Conservation (phyloP, 2,888 invertebrate species). For the Parthenolecanium corni region DNA sequence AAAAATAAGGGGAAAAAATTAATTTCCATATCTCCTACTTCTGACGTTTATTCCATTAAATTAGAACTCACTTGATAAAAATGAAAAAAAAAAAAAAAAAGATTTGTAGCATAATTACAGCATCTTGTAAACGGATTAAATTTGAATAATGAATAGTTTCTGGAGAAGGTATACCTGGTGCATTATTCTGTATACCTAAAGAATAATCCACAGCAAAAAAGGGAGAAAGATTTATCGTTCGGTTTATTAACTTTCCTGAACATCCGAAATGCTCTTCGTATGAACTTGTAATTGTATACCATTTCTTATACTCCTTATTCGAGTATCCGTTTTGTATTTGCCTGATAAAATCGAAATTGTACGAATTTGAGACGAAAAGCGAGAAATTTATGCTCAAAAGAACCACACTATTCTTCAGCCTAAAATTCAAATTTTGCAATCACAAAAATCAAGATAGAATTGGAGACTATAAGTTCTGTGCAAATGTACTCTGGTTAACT, state of each 20-base stretch:
- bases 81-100: background rate
- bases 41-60: too few relatives aligned
- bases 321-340: too few relatives aligned
- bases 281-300: constrained; percentile 5
- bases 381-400: too few relatives aligned
- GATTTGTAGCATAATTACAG: constrained; percentile 9
- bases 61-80: constrained; percentile 10
- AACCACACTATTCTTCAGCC: too few relatives aligned
- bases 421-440: too few relatives aligned
- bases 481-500: too few relatives aligned
- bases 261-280: background rate
- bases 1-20: too few relatives aligned
- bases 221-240: constrained; percentile 19
- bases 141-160: constrained; percentile 20
- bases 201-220: constrained; percentile 24
- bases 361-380: too few relatives aligned
- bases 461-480: too few relatives aligned
- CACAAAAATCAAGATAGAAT: too few relatives aligned
- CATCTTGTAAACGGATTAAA: constrained; percentile 16
- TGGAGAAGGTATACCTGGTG: background rate
- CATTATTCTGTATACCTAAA: constrained; percentile 1
- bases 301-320: background rate
- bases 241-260: constrained; percentile 12
- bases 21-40: too few relatives aligned
- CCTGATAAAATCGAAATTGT: too few relatives aligned